A percentile compares a stretch with the other conserved stretches of the same genome.
phyloP scores from a whole-genome alignment of 2,797 vertebrate genomes.

The Catamblyrhynchus diadema region DNA sequence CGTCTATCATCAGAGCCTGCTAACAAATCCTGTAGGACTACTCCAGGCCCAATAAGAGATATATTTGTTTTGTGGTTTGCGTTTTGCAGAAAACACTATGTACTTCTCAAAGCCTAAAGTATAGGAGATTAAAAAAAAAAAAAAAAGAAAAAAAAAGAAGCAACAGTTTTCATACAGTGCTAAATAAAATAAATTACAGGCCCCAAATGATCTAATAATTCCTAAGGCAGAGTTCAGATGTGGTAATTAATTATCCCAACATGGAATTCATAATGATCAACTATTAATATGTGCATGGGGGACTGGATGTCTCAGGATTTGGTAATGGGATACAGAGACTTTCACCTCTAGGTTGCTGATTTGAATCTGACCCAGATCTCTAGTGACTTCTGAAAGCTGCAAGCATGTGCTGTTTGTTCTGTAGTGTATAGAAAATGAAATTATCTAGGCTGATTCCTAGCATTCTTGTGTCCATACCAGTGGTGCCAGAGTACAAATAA shows the following conservation, averaged over 20 bases:
- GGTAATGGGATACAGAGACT: constrained; percentile 61
- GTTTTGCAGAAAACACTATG: constrained; percentile 45
- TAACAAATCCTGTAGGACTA: constrained; percentile 52
- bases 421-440: constrained; percentile 20
- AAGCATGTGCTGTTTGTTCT: constrained; percentile 51
- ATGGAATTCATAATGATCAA: constrained; percentile 62
- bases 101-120: constrained; percentile 35
- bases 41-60: constrained; percentile 28
- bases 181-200: constrained; percentile 67
- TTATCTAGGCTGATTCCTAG: constrained; percentile 14
- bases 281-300: constrained; percentile 66
- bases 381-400: constrained; percentile 50
- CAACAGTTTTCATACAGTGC: constrained; percentile 42
- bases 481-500: background rate
- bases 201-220: constrained; percentile 62
- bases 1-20: constrained; percentile 43
- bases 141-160: background rate
- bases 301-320: constrained; percentile 67
- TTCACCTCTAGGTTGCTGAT: constrained; percentile 70
- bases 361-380: constrained; percentile 70
- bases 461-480: background rate
- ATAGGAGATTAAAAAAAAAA: background rate
- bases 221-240: constrained; percentile 55
- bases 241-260: constrained; percentile 61
- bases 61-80: constrained; percentile 63